A percentile compares a stretch with the other conserved stretches of the same genome.
phyloP scores from a whole-genome alignment of 1,140 invertebrate genomes.

The Achroia grisella region DNA sequence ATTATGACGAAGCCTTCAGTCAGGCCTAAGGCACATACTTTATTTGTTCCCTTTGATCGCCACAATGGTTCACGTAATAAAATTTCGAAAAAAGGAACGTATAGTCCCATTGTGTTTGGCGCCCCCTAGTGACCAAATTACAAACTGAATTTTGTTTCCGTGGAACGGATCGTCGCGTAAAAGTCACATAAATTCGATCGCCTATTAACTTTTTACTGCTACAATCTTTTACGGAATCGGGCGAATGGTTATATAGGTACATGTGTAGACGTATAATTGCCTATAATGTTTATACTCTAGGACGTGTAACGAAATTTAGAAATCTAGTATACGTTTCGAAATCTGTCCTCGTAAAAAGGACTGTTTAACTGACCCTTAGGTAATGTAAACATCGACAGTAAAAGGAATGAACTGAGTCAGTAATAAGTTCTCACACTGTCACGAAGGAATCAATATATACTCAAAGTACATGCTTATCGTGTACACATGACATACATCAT shows the following conservation, averaged over 20 bases:
- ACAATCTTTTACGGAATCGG: slow-evolving; percentile 29
- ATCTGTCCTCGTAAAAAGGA: no score
- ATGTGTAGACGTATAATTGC: no score
- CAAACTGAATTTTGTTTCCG: slow-evolving; percentile 33
- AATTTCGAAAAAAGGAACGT: slow-evolving; percentile 39
- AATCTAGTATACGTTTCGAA: no score
- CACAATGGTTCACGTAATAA: slow-evolving; percentile 41
- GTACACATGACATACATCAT: no score
- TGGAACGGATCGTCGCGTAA: slow-evolving; percentile 24
- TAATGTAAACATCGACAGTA: no score
- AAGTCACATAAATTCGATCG: slow-evolving; percentile 39
- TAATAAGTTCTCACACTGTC: no score
- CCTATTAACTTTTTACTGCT: slow-evolving; percentile 49
- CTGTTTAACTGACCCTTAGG: no score
- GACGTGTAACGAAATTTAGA: no score
- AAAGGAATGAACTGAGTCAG: no score
- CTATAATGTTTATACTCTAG: no score
- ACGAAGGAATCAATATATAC: no score
- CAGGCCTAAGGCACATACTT: slow-evolving; percentile 27
- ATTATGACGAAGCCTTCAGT: slow-evolving; percentile 24
- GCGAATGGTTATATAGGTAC: slow-evolving; percentile 1
- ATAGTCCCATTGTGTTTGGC: slow-evolving; percentile 25
- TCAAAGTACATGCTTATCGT: no score
- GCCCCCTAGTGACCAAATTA: slow-evolving; percentile 26
- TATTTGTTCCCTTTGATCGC: slow-evolving; percentile 41